These are phyloP conservation scores for Drosophila lacertosa DNA, from an alignment of 1,140 invertebrate genomes.

Conservation along the genomic window DNA sequence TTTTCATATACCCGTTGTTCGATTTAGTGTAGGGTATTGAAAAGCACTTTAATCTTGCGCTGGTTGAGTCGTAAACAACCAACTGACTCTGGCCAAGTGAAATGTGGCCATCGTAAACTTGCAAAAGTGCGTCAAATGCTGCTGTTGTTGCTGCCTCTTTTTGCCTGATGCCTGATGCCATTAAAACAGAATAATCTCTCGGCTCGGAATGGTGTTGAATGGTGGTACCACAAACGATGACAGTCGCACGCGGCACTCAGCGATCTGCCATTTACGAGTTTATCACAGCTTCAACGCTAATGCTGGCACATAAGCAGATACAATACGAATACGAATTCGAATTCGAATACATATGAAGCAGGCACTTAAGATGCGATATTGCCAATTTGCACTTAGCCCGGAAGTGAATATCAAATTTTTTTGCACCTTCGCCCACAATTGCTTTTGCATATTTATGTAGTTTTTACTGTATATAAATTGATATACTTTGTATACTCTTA, in stretches of 20 bases:
- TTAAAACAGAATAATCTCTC: conserved; percentile 41
- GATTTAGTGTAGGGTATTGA: conserved; percentile 20
- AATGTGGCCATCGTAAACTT: conserved; percentile 50
- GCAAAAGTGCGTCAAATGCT: conserved; percentile 50
- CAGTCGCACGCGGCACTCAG: conserved; percentile 29
- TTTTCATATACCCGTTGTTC: conserved; percentile 5
- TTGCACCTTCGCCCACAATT: conserved; percentile 18
- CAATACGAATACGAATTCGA: not conserved
- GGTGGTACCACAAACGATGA: conserved; percentile 20
- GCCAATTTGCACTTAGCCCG: conserved; percentile 34
- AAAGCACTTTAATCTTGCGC: conserved; percentile 48
- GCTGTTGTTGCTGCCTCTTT: conserved; percentile 18
- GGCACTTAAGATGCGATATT: conserved; percentile 24
- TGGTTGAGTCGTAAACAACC: conserved; percentile 42
- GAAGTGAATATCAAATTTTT: conserved; percentile 14
- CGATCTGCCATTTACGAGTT: conserved; percentile 39
- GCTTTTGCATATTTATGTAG: conserved; percentile 1
- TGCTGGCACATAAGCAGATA: conserved; percentile 9
- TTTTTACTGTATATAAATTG: not conserved
- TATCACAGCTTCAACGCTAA: conserved; percentile 33
- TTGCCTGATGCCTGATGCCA: conserved; percentile 22
- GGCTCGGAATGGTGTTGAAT: conserved; percentile 23
- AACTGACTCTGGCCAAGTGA: conserved; percentile 33
- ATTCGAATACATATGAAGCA: not conserved
- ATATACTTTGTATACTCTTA: not conserved